phyloP scores from a whole-genome alignment of 37 sponge, comb jelly and placozoan genomes.

The Ephydatia muelleri region DNA sequence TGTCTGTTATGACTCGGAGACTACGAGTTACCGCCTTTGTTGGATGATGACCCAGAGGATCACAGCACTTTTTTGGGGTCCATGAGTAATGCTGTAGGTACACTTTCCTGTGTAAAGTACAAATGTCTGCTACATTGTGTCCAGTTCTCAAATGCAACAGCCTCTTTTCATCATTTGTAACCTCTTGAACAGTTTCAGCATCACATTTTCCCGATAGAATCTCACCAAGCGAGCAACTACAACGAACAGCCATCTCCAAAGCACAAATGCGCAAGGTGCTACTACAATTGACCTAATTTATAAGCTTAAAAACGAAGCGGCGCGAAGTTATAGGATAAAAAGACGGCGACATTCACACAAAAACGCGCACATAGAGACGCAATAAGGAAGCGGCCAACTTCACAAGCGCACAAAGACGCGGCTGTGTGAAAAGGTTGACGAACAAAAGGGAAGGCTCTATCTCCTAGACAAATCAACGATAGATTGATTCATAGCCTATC shows the following conservation, averaged over 20 bases:
- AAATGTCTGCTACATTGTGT: neutral
- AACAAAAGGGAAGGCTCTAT: neutral
- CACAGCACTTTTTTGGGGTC: neutral
- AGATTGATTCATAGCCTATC: neutral
- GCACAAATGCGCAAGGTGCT: neutral
- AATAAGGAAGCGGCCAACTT: neutral
- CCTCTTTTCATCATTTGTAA: neutral
- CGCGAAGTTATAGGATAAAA: neutral
- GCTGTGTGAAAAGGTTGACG: neutral
- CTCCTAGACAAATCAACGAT: neutral
- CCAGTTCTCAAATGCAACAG: neutral
- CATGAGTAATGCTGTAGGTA: neutral
- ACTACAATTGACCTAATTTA: neutral
- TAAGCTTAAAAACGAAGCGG: neutral
- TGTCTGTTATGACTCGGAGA: neutral
- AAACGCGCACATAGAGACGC: neutral
- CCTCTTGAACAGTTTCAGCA: neutral
- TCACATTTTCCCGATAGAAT: neutral
- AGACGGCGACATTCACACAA: neutral
- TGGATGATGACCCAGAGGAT: conserved; percentile 1
- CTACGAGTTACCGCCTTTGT: neutral
- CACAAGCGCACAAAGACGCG: neutral
- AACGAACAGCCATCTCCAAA: neutral
- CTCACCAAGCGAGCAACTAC: too few species aligned
- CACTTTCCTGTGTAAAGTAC: neutral